phyloP scores from a whole-genome alignment of 2,888 invertebrate species.

The Rhodophaea formosa region DNA sequence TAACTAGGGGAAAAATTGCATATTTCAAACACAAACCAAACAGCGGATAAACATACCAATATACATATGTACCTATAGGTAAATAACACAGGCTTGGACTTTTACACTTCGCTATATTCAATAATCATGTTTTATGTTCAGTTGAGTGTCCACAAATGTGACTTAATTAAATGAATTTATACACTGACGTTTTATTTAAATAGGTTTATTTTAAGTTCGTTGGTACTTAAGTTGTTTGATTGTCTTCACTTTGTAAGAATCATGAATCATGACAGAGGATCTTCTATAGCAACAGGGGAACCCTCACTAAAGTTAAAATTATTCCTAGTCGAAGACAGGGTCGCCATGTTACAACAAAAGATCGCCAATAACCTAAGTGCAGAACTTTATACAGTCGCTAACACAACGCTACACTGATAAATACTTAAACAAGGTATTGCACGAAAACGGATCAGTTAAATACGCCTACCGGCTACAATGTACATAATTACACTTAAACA shows the following conservation, averaged over 20 bases:
- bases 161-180: too few relatives aligned
- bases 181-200: too few relatives aligned
- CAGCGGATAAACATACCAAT: too few relatives aligned
- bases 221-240: not conserved
- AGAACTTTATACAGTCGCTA: slow-evolving; percentile 67
- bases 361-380: slow-evolving; percentile 23
- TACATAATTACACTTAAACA: slow-evolving; percentile 72
- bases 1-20: too few relatives aligned
- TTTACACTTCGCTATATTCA: too few relatives aligned
- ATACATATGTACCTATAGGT: too few relatives aligned
- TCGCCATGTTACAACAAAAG: slow-evolving; percentile 1
- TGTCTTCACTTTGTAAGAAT: not conserved
- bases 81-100: too few relatives aligned
- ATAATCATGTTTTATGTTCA: too few relatives aligned
- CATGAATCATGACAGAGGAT: not conserved
- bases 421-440: slow-evolving; percentile 79
- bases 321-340: slow-evolving; percentile 3
- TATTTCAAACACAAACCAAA: too few relatives aligned
- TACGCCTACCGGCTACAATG: slow-evolving; percentile 59
- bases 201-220: too few relatives aligned
- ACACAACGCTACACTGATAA: slow-evolving; percentile 70
- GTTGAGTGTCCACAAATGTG: too few relatives aligned
- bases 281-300: not conserved
- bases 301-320: not conserved
- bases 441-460: slow-evolving; percentile 64